phyloP scores from a whole-genome alignment of 2,888 invertebrate species.

The Lottia gigantea region DNA sequence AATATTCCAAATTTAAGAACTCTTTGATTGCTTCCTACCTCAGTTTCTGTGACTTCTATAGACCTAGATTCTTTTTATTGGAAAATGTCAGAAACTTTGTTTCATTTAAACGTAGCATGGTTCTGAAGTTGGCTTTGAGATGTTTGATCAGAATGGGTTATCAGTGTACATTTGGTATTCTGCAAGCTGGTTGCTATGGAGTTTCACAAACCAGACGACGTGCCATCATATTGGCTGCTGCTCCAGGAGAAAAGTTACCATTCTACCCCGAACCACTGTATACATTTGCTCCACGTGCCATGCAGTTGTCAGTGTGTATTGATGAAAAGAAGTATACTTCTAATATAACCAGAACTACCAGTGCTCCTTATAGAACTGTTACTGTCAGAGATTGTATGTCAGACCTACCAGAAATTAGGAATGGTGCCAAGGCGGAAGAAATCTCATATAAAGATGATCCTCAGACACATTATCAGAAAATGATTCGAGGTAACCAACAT shows the following conservation, averaged over 20 bases:
- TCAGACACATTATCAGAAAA: slow-evolving; percentile 80
- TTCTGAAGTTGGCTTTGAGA: slow-evolving; percentile 81
- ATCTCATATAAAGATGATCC: slow-evolving; percentile 80
- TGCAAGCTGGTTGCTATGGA: slow-evolving; percentile 88
- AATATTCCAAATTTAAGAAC: slow-evolving; percentile 87
- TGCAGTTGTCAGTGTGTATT: slow-evolving; percentile 74
- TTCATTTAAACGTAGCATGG: slow-evolving; percentile 83
- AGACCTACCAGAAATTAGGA: slow-evolving; percentile 81
- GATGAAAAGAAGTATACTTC: slow-evolving; percentile 73
- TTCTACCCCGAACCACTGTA: slow-evolving; percentile 83
- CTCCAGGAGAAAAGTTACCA: slow-evolving; percentile 81
- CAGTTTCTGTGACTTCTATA: slow-evolving; percentile 86
- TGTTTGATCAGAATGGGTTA: slow-evolving; percentile 86
- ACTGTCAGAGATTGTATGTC: slow-evolving; percentile 86
- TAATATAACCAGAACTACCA: slow-evolving; percentile 73
- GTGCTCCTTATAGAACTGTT: slow-evolving; percentile 82
- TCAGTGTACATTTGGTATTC: slow-evolving; percentile 86
- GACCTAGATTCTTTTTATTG: slow-evolving; percentile 84
- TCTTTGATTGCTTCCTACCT: slow-evolving; percentile 84
- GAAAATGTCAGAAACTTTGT: slow-evolving; percentile 90
- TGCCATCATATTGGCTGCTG: slow-evolving; percentile 83
- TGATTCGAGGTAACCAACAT: slow-evolving; percentile 74
- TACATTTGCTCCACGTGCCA: slow-evolving; percentile 77
- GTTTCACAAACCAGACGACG: slow-evolving; percentile 83
- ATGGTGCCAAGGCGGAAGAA: slow-evolving; percentile 78